Conservation (phyloP, 2,888 invertebrate species). For the Cabera pusaria region DNA sequence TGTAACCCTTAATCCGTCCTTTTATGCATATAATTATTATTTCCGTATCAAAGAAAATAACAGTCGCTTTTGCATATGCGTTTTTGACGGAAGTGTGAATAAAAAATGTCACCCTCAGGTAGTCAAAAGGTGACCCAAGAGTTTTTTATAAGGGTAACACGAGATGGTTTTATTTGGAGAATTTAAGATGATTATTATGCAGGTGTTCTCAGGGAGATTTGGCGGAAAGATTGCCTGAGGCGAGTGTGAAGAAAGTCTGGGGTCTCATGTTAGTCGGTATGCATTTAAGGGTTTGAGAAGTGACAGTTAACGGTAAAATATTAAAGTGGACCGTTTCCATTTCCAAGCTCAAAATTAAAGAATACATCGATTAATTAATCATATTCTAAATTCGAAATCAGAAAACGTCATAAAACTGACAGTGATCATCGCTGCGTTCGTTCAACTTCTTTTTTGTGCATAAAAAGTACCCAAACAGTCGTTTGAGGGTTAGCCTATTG, state of each 20-base stretch:
- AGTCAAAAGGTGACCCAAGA: constrained; percentile 68
- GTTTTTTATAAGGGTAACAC: constrained; percentile 66
- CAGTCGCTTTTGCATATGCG: constrained; percentile 79
- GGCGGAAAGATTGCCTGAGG: constrained; percentile 56
- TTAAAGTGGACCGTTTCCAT: not conserved
- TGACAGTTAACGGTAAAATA: constrained; percentile 48
- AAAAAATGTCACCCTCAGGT: constrained; percentile 81
- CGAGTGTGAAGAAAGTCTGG: constrained; percentile 56
- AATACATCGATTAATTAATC: constrained; percentile 5
- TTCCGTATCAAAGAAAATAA: constrained; percentile 82
- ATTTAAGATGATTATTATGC: constrained; percentile 76
- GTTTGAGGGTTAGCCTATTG: constrained; percentile 60
- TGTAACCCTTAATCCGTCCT: constrained; percentile 76
- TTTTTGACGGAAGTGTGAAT: constrained; percentile 80
- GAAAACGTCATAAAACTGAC: constrained; percentile 14
- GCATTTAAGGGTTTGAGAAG: constrained; percentile 41
- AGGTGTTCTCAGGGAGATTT: constrained; percentile 81
- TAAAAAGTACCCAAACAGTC: constrained; percentile 49
- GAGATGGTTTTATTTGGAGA: constrained; percentile 64
- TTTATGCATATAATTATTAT: constrained; percentile 84
- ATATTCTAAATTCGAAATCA: constrained; percentile 14
- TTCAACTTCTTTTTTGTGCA: constrained; percentile 39
- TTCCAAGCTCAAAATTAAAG: not conserved
- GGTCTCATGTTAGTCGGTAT: constrained; percentile 46
- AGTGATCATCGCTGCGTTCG: constrained; percentile 17